Evolutionary conservation across 2,888 invertebrate species (phyloP).

Genomic region (Halictus ligatus): DNA sequence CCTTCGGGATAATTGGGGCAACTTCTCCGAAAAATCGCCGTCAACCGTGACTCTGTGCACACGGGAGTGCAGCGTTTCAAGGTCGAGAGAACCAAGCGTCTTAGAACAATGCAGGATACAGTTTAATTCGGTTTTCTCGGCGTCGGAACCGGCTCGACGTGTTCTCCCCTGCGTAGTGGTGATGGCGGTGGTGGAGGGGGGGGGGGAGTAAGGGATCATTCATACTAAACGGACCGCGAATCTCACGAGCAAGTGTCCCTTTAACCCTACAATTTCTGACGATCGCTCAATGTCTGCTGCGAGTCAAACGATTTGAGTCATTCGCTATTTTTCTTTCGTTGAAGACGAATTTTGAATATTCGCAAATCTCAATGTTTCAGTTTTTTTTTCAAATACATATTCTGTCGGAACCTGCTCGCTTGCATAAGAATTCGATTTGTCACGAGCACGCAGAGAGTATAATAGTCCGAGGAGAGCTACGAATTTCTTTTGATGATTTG

Average conservation of each 20-base stretch:
- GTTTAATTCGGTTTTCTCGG: slow-evolving; percentile 70
- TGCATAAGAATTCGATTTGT: not conserved
- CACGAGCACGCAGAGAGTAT: too few relatives aligned
- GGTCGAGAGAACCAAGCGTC: slow-evolving; percentile 52
- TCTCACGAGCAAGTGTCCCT: not conserved
- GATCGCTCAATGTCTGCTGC: too few relatives aligned
- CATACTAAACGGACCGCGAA: slow-evolving; percentile 22
- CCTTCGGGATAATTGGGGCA: not conserved
- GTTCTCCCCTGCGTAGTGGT: slow-evolving; percentile 64
- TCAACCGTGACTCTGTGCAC: not conserved
- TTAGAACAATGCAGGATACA: slow-evolving; percentile 74
- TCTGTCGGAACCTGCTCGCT: not conserved
- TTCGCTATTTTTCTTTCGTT: not conserved
- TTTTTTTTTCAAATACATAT: not conserved
- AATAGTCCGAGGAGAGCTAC: too few relatives aligned
- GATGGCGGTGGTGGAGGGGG: too few relatives aligned
- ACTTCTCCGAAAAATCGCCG: not conserved
- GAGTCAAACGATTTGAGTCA: not conserved
- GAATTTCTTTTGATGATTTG: not conserved
- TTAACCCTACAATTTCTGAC: not conserved
- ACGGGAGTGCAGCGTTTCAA: slow-evolving; percentile 33
- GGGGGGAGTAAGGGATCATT: slow-evolving; percentile 46
- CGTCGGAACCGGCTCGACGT: slow-evolving; percentile 75
- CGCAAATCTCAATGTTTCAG: not conserved
- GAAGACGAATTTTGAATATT: too few relatives aligned